Base-by-base conservation (phyloP, 2,113 vertebrate genomes). In the Dasyprocta punctata region DNA sequence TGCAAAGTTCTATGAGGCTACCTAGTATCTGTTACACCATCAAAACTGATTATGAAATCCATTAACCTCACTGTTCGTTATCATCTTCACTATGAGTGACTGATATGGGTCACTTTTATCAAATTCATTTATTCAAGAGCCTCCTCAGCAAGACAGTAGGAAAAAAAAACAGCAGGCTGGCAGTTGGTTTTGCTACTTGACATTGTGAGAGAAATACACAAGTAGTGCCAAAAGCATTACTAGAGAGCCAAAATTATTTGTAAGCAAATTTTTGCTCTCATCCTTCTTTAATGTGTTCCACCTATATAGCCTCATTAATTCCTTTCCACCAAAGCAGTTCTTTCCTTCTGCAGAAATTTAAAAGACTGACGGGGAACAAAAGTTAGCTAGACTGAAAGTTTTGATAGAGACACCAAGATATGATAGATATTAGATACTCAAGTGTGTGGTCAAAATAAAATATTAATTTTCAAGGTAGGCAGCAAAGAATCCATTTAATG, bases 291-390 rank as follows among this genome's bases (percentile, higher is more conserved):
- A 67, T 75, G 84, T 22, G 33, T 49, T 67, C 86, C 73, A 67
- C 52, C 14, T 78, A 8, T n/a, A 82, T 2, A 82, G 4, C 2
- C 28, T 86, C 44, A 19, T 84, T 54, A 75, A 14, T 38, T 47
- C 41, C 38, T 65, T 33, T 94, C 69, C 13, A 58, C 58, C 85
- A 86, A 88, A 65, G 47, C 7, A 49, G 52, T 12, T 82, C 58
- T 7, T 78, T 83, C 28, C 83, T 75, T 88, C 89, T 80, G 5
- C 33, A 67, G 69, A 90, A 94, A 96, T 54, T 78, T 54, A 85
- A 85, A 44, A 44, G 73, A 90, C 78, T 49, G 81, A 56, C 80
- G 60, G 67, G 16, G 22, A 71, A 14, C 47, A 73, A 47, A 86
- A 20, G 83, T 93, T 78, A 56, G 26, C 73, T 56, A 75, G 17